phyloP scores from a whole-genome alignment of 1,140 invertebrate genomes.

The Anoplolepis gracilipes region DNA sequence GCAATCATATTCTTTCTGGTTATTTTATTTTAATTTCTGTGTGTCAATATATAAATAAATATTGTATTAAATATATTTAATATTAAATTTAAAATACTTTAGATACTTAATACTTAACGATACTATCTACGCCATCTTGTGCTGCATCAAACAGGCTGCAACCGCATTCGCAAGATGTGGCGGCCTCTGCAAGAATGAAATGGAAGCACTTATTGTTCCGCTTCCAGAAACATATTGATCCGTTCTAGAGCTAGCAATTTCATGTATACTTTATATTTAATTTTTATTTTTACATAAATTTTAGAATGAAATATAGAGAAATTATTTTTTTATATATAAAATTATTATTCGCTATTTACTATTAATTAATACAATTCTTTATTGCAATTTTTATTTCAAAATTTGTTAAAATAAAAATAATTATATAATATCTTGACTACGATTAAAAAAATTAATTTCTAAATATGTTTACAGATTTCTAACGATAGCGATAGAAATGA shows the following conservation, averaged over 20 bases:
- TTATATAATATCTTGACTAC: too few relatives aligned
- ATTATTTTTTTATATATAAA: not conserved
- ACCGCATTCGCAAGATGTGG: slow-evolving; percentile 48
- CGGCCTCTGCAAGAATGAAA: slow-evolving; percentile 48
- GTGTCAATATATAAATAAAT: slow-evolving; percentile 30
- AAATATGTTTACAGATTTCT: not conserved
- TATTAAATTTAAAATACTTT: not conserved
- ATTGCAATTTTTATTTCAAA: not conserved
- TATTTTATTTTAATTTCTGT: too few relatives aligned
- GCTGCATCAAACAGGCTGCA: slow-evolving; percentile 24
- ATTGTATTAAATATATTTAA: not conserved
- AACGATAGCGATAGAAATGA: slow-evolving; percentile 4
- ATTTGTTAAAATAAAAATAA: not conserved
- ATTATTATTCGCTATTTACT: not conserved
- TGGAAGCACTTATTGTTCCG: slow-evolving; percentile 29
- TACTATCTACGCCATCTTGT: slow-evolving; percentile 67
- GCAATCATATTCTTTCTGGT: not conserved
- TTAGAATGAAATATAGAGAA: not conserved
- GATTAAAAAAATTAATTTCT: too few relatives aligned
- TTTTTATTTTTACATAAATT: not conserved
- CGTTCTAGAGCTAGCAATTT: not conserved
- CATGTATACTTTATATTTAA: not conserved
- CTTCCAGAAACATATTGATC: slow-evolving; percentile 63
- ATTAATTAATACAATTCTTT: not conserved
- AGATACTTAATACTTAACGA: not conserved